Evolutionary conservation across 2,113 vertebrate species (phyloP).

Genomic region (Microtus ochrogaster): DNA sequence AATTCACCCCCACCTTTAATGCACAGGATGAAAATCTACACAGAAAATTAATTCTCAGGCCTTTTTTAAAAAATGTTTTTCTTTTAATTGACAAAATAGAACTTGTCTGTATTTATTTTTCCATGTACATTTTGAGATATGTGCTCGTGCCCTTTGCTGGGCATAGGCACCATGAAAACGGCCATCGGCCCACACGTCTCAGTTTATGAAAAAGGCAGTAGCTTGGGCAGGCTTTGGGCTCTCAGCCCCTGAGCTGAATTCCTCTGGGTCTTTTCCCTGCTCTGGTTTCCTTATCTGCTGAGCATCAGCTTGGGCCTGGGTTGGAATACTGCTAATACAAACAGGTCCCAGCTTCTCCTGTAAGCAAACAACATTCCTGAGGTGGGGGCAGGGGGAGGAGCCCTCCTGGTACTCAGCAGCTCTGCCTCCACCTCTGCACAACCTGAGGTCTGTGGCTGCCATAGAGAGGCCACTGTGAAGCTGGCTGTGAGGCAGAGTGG

Average conservation of each 20-base stretch:
- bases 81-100: not conserved
- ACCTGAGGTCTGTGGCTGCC: not conserved
- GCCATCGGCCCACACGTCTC: not conserved
- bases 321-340: constrained; percentile 77
- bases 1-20: not conserved
- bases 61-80: not conserved
- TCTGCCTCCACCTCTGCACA: not conserved
- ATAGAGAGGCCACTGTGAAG: not conserved
- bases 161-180: not conserved
- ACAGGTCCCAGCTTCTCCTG: constrained; percentile 78
- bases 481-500: not conserved
- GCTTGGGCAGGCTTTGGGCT: not conserved
- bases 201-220: not conserved
- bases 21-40: not conserved
- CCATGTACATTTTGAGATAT: not conserved
- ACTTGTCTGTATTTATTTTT: not conserved
- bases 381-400: constrained; percentile 31
- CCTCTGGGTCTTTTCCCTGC: constrained; percentile 59
- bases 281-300: constrained; percentile 77
- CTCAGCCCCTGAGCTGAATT: constrained; percentile 48
- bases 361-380: constrained; percentile 83
- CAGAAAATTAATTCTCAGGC: not conserved
- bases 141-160: not conserved
- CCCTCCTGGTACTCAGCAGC: not conserved
- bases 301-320: constrained; percentile 64